Evolutionary conservation across 2,797 vertebrate genomes (phyloP).

Genomic region (Oryzias sinensis): DNA sequence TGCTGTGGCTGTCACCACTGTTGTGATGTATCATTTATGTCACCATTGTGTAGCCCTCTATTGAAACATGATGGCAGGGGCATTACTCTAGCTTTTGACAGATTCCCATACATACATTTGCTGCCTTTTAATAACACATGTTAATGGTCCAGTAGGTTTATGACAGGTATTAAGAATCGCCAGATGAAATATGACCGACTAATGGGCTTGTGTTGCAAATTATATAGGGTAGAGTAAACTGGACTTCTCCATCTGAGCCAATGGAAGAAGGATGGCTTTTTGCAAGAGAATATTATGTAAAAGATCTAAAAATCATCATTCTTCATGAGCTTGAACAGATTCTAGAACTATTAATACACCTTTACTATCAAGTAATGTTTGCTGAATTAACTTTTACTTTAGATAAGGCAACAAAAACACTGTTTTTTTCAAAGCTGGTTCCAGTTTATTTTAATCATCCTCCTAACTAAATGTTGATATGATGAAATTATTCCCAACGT

Average conservation of each 20-base stretch:
- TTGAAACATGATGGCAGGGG: slow-evolving; percentile 62
- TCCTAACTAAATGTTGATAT: too few relatives aligned
- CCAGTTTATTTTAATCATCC: too few relatives aligned
- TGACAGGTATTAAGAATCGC: slow-evolving; percentile 59
- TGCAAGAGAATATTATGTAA: slow-evolving; percentile 31
- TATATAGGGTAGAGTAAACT: slow-evolving; percentile 33
- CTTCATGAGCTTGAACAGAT: too few relatives aligned
- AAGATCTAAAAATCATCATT: background rate
- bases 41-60: slow-evolving; percentile 61
- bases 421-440: too few relatives aligned
- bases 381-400: too few relatives aligned
- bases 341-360: too few relatives aligned
- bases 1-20: slow-evolving; percentile 62
- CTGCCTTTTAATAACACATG: slow-evolving; percentile 61
- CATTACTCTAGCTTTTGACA: slow-evolving; percentile 69
- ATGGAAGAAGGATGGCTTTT: slow-evolving; percentile 30
- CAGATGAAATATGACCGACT: slow-evolving; percentile 54
- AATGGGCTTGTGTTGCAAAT: slow-evolving; percentile 46
- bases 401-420: too few relatives aligned
- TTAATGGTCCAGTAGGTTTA: slow-evolving; percentile 63
- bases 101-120: slow-evolving; percentile 75
- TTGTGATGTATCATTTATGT: slow-evolving; percentile 78
- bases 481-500: too few relatives aligned
- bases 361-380: too few relatives aligned
- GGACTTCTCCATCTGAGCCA: slow-evolving; percentile 29